Evolutionary conservation across 2,113 vertebrate species (phyloP).

Genomic region (Cyphomyrus discorhynchus): DNA sequence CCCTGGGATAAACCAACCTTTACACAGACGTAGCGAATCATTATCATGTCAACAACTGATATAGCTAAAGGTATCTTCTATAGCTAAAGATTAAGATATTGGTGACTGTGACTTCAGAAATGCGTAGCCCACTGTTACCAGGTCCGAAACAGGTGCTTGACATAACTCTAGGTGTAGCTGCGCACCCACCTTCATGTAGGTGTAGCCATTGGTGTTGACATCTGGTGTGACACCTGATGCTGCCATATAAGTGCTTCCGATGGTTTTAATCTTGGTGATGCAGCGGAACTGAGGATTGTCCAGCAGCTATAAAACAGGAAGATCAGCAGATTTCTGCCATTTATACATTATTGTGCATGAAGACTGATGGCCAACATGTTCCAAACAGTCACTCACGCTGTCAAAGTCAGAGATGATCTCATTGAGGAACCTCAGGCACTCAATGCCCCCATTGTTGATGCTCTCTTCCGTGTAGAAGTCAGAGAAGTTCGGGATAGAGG

Average conservation of each 20-base stretch:
- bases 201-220: conserved; percentile 62
- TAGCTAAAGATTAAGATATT: not conserved
- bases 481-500: conserved; percentile 91
- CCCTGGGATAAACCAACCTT: not conserved
- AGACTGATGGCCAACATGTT: not conserved
- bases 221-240: conserved; percentile 82
- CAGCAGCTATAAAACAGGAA: conserved; percentile 63
- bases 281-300: conserved; percentile 81
- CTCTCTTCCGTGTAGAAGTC: conserved; percentile 96
- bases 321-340: not conserved
- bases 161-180: not conserved
- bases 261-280: conserved; percentile 97
- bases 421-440: conserved; percentile 90
- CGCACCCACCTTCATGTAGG: conserved; percentile 59
- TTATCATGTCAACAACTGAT: not conserved
- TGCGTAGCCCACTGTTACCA: not conserved
- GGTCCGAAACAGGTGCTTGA: not conserved
- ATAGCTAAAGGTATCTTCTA: not conserved
- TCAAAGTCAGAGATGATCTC: conserved; percentile 97
- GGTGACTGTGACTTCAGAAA: not conserved
- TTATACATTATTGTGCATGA: not conserved
- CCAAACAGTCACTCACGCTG: conserved; percentile 62
- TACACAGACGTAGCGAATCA: not conserved
- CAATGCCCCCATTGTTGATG: conserved; percentile 91
- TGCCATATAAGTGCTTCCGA: conserved; percentile 96